These are phyloP conservation scores for Boleophthalmus pectinirostris DNA, from an alignment of 2,113 vertebrate species.

Conservation along the genomic window DNA sequence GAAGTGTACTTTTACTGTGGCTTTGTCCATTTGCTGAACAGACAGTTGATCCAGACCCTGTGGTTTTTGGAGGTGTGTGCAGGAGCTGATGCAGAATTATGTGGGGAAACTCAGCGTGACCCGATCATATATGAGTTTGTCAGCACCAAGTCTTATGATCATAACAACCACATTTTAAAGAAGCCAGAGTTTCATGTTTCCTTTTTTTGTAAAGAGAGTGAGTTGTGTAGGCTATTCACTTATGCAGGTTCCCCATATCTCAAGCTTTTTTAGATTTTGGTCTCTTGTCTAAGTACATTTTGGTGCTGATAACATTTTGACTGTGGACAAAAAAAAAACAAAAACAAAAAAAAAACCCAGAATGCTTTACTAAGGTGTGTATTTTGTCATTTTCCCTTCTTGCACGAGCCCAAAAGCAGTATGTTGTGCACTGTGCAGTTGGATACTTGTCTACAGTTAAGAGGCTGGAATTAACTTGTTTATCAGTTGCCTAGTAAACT, in stretches of 20 bases:
- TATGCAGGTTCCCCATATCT: neutral
- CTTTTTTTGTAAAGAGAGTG: neutral
- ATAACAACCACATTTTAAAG: conserved; percentile 20
- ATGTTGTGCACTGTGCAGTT: too few relatives aligned
- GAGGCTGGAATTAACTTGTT: too few relatives aligned
- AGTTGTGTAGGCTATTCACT: neutral
- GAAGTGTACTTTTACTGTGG: conserved; percentile 2
- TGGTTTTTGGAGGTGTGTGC: neutral
- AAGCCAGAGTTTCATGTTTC: neutral
- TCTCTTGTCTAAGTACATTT: neutral
- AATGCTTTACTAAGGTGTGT: too few relatives aligned
- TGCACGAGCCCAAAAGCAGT: too few relatives aligned
- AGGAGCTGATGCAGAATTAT: conserved; percentile 20
- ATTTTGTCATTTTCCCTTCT: too few relatives aligned
- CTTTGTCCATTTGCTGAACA: conserved; percentile 18
- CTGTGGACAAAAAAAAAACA: too few relatives aligned
- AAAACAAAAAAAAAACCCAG: too few relatives aligned
- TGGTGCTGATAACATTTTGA: neutral
- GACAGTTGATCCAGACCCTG: conserved; percentile 19
- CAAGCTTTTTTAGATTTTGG: neutral
- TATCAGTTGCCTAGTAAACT: too few relatives aligned
- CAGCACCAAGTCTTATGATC: conserved; percentile 33
- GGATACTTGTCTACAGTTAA: too few relatives aligned
- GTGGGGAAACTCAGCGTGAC: conserved; percentile 14
- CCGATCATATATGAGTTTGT: conserved; percentile 10